A percentile compares a stretch with the other conserved stretches of the same genome.
These are phyloP conservation scores for Latrodectus elegans DNA, from an alignment of 2,888 invertebrate genomes.

Conservation along the genomic window DNA sequence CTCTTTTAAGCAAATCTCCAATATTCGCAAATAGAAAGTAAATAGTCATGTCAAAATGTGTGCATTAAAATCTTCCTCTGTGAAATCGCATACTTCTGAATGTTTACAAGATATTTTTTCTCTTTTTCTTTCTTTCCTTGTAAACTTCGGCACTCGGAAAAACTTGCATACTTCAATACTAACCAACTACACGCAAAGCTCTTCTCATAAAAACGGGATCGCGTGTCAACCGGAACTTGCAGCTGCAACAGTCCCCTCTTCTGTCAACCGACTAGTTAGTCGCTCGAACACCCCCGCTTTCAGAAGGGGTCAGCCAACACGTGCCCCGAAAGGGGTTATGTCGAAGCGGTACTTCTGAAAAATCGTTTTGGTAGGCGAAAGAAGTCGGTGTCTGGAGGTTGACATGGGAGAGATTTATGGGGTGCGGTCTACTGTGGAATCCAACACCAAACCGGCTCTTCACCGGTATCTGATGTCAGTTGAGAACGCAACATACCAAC, in stretches of 20 bases:
- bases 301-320: slow-evolving; percentile 36
- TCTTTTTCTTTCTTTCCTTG: neutral
- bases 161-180: neutral
- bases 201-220: neutral
- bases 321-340: slow-evolving; percentile 5
- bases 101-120: no score
- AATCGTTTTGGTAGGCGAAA: neutral
- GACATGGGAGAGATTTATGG: slow-evolving; percentile 14
- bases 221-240: slow-evolving; percentile 51
- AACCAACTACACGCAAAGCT: no score
- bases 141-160: neutral
- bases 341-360: neutral
- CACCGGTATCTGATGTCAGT: no score
- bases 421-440: slow-evolving; percentile 3
- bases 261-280: slow-evolving; percentile 19
- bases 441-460: neutral
- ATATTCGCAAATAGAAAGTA: no score
- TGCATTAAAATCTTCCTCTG: no score
- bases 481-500: no score
- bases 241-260: slow-evolving; percentile 28
- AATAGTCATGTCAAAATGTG: no score
- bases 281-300: neutral
- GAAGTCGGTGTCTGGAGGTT: neutral
- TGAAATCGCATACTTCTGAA: no score
- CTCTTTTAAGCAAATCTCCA: no score